These are phyloP conservation scores for Melanchra persicariae DNA, from an alignment of 2,888 invertebrate genomes.

Conservation along the genomic window DNA sequence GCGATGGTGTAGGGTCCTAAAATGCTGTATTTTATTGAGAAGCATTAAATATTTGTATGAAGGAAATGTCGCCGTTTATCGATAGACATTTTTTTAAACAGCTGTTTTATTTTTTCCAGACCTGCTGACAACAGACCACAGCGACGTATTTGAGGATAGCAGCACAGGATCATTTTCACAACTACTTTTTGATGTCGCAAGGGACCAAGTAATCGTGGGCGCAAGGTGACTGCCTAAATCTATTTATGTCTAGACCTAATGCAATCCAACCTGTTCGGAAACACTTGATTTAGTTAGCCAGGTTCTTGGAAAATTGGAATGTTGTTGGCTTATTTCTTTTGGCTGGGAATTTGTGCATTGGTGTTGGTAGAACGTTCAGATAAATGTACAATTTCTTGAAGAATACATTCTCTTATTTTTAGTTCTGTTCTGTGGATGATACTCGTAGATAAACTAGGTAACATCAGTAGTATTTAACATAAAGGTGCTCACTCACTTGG, in stretches of 20 bases:
- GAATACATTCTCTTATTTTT: neutral
- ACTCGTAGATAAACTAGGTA: too few species aligned
- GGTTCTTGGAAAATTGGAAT: constrained; percentile 46
- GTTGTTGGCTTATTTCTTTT: constrained; percentile 23
- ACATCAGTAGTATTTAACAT: too few species aligned
- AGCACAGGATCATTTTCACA: constrained; percentile 95
- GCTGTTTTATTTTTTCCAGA: constrained; percentile 68
- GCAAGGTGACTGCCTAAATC: constrained; percentile 93
- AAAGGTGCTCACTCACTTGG: too few species aligned
- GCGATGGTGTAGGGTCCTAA: too few species aligned
- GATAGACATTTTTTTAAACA: neutral
- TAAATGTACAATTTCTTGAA: neutral
- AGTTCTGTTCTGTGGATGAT: too few species aligned
- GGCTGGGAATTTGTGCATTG: neutral
- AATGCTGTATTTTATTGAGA: too few species aligned
- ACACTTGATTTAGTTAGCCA: constrained; percentile 58
- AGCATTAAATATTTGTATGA: too few species aligned
- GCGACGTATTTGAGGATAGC: constrained; percentile 93
- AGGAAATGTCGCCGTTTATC: too few species aligned
- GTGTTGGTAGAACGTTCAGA: neutral
- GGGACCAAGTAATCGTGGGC: constrained; percentile 97
- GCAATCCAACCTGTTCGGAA: constrained; percentile 63
- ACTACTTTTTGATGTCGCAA: constrained; percentile 96
- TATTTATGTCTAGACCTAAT: constrained; percentile 63
- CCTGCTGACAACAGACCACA: constrained; percentile 89